A percentile compares a stretch with the other conserved stretches of the same genome.
Evolutionary conservation across 2,113 vertebrate species (phyloP).

Genomic region (Etia nguti): DNA sequence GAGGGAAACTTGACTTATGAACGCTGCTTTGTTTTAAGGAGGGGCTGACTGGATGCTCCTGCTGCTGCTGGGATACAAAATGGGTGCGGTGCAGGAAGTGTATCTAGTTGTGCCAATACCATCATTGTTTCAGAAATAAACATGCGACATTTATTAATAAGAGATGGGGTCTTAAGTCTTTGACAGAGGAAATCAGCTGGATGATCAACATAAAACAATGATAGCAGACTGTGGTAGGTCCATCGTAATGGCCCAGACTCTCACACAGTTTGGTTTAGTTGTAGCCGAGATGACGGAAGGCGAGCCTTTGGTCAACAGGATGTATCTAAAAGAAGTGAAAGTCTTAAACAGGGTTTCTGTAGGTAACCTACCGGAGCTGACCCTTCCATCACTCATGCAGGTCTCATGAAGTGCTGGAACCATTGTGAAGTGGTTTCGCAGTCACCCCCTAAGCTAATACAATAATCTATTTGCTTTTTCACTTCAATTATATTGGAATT

Average conservation of each 20-base stretch:
- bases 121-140: neutral
- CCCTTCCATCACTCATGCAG: neutral
- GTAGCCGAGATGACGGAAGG: neutral
- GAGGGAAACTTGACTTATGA: constrained; percentile 32
- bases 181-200: neutral
- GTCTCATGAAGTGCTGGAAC: neutral
- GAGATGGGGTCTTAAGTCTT: neutral
- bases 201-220: neutral
- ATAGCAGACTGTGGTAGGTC: neutral
- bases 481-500: neutral
- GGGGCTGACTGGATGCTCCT: neutral
- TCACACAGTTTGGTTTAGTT: neutral
- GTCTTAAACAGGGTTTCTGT: neutral
- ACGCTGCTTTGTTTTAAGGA: constrained; percentile 30
- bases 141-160: neutral
- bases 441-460: neutral
- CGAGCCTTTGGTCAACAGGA: neutral
- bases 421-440: accelerated
- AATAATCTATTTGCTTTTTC: neutral
- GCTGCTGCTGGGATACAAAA: constrained; percentile 2
- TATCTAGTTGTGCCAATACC: neutral
- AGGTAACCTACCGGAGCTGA: neutral
- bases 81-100: neutral
- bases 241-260: accelerated
- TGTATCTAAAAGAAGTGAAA: neutral